Base-by-base conservation (phyloP, 2,888 invertebrate genomes). In the Shargacucullia verbasci region DNA sequence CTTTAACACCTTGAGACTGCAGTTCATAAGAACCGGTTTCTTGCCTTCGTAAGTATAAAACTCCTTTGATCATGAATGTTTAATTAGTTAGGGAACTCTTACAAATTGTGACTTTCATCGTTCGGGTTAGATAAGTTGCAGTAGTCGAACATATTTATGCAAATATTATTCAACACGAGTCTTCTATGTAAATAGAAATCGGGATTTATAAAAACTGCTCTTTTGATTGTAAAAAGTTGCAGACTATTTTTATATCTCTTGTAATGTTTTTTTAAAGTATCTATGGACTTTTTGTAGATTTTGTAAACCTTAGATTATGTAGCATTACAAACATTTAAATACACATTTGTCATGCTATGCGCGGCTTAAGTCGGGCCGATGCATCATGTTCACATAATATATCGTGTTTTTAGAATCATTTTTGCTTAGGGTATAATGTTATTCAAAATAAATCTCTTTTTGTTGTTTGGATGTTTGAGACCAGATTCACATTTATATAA, bases 131-230 rank as follows among this genome's bases (percentile, higher is more conserved):
- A 70, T 73, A 76, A 78, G 71, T 70, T 75, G 73, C 69, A 75
- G 58, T 66, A 58, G 65, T 66, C 29, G 52, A 70, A 74, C 59
- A 71, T 74, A 67, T 61, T 58, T 75, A 84, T 84, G 82, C 74
- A 81, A 83, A 84, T 84, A 74, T 79, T 77, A 83, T 86, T 85
- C 80, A 78, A 70, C 73, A 76, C 57, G 72, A 75, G 65, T 65
- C 66, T 74, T 81, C 73, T 79, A 81, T 80, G 68, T 31, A 56
- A 75, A 64, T 64, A 10, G 10, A 0, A 14, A 10, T 12, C 34
- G 9, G 2, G 15, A 38, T 44, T 46, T 37, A 14, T 5, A 29
- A 39, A 45, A 45, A 34, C 39, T 0, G 20, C 0, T 4, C 8
- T 35, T 27, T 14, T 34, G 12, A 4, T 0, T 0, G 10, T 9